Evolutionary conservation across 2,113 vertebrate genomes (phyloP).

Genomic region (Jacana jacana): DNA sequence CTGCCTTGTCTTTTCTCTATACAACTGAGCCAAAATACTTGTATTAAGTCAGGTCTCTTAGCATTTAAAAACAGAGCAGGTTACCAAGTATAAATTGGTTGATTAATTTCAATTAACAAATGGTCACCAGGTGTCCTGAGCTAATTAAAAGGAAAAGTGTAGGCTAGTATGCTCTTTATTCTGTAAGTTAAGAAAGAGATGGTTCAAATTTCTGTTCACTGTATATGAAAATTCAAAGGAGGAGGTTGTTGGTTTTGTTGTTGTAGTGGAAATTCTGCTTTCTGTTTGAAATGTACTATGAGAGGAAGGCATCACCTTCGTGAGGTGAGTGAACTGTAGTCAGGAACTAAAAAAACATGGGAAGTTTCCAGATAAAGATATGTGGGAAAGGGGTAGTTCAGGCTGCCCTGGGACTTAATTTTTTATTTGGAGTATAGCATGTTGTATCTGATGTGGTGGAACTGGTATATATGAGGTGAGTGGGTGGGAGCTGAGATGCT

Average conservation of each 20-base stretch:
- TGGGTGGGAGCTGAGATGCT: not conserved
- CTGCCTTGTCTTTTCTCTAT: rapidly evolving
- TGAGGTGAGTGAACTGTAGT: not conserved
- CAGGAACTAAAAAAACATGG: not conserved
- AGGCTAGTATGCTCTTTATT: rapidly evolving
- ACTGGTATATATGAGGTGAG: not conserved
- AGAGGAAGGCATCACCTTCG: not conserved
- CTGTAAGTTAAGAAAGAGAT: not conserved
- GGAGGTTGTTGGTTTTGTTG: no score
- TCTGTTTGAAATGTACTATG: not conserved
- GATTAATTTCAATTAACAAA: not conserved
- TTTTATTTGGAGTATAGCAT: not conserved
- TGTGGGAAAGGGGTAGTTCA: not conserved
- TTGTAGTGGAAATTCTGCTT: not conserved
- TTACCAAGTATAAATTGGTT: not conserved
- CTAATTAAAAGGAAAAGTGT: not conserved
- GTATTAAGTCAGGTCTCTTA: not conserved
- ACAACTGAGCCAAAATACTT: not conserved
- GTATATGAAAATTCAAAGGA: not conserved
- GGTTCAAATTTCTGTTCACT: not conserved
- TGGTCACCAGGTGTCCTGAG: not conserved
- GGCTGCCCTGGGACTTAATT: not conserved
- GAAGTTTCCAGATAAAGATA: not conserved
- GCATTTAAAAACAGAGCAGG: not conserved
- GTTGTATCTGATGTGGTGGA: not conserved